Evolutionary conservation across 2,797 vertebrate species (phyloP).

Genomic region (Sebastes matsubarae): DNA sequence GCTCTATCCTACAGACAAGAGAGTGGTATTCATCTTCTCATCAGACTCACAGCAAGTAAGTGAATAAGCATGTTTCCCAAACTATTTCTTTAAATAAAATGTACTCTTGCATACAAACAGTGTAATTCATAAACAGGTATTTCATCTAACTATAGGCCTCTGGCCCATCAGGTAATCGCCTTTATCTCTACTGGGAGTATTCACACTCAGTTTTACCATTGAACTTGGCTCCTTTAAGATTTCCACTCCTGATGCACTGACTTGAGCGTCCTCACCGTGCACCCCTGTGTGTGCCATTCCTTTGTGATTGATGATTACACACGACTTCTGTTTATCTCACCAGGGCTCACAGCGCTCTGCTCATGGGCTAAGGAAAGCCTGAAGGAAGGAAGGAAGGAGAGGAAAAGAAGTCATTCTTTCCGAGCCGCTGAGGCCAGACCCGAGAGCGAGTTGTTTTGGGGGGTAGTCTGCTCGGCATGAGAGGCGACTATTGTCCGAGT

Average conservation of each 20-base stretch:
- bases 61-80: not conserved
- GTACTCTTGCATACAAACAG: not conserved
- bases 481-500: constrained; percentile 74
- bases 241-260: not conserved
- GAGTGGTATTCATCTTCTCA: not conserved
- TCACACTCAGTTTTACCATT: not conserved
- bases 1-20: not conserved
- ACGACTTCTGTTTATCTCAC: constrained; percentile 57
- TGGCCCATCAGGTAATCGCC: not conserved
- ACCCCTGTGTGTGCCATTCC: constrained; percentile 2
- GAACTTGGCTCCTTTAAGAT: constrained; percentile 7
- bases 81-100: not conserved
- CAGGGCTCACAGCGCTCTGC: constrained; percentile 16
- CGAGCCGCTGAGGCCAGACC: constrained; percentile 56
- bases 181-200: not conserved
- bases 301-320: constrained; percentile 43
- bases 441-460: constrained; percentile 69
- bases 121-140: not conserved
- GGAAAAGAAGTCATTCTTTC: constrained; percentile 78
- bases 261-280: not conserved
- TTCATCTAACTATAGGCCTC: not conserved
- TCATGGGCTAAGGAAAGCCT: constrained; percentile 46
- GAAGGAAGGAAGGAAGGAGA: constrained; percentile 72
- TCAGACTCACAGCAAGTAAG: not conserved
- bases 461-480: constrained; percentile 65